Conservation (phyloP, 2,113 vertebrate genomes). For the Podocnemis expansa region DNA sequence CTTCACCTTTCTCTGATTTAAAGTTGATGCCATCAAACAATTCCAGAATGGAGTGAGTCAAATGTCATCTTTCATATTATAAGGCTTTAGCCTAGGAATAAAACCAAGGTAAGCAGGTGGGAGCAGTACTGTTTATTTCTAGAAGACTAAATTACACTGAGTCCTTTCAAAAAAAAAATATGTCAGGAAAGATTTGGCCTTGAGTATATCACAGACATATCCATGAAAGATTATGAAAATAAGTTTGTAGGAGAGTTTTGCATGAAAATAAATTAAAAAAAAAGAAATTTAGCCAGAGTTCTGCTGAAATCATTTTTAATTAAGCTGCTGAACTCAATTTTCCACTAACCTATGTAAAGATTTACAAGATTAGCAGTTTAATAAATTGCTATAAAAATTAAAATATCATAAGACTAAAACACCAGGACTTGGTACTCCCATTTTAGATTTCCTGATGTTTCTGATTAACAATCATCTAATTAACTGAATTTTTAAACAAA, state of each 20-base stretch:
- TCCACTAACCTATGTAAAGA: background rate
- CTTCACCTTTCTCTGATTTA: background rate
- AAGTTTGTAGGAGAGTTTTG: too few relatives aligned
- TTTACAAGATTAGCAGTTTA: background rate
- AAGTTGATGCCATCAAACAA: background rate
- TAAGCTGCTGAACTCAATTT: background rate
- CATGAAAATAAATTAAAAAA: too few relatives aligned
- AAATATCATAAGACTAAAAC: background rate
- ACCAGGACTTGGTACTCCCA: background rate
- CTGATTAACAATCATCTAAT: background rate
- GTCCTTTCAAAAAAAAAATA: background rate
- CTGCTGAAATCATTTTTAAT: slow-evolving; percentile 2
- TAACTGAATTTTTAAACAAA: background rate
- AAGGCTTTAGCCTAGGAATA: background rate
- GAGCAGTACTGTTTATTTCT: background rate
- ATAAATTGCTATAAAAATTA: background rate
- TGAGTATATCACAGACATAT: background rate
- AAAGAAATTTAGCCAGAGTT: background rate
- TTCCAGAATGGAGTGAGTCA: background rate
- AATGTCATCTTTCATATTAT: background rate
- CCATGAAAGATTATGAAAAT: background rate
- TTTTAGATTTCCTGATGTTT: slow-evolving; percentile 14
- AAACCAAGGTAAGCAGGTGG: background rate
- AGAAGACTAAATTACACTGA: background rate
- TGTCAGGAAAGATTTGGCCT: background rate